Base-by-base conservation (phyloP, 2,888 invertebrate genomes). In the Tiliacea aurago region DNA sequence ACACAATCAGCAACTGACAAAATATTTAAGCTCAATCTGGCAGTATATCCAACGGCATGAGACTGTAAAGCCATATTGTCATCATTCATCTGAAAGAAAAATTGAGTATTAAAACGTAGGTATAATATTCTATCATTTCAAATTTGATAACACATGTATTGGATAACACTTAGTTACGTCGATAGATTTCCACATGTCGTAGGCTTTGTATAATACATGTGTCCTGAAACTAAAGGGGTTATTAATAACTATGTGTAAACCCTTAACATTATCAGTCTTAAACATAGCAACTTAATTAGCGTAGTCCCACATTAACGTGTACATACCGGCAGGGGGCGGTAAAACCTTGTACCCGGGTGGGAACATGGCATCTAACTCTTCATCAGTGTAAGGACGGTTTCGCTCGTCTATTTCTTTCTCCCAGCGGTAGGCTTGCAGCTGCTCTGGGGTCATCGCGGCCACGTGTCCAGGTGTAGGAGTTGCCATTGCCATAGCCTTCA, bases 391-490 rank as follows among this genome's bases (percentile, higher is more conserved):
- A 0, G 99, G 99, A 83, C 99, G 97, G 94, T 99, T 99, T 75
- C 99, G 97, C 93, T 99, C 99, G 90, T 99, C 99, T 76, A 99
- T 99, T 95, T 99, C 99, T 88, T 99, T 98, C 94, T 99, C 99
- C 99, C 99, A 99, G 45, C 99, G 98, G 93, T 99, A 99, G 0
- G 99, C 99, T 94, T 99, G 99, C 81, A 99, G 96, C 93, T 99
- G 99, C 93, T 99, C 99, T 0, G 99, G 99, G 0, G 99, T 99
- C 99, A 99, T 99, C 20, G 99, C 98, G 80, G 99, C 98, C 79
- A 99, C 96, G 89, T 99, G 99, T 28, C 99, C 98, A 0, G 99
- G 99, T 0, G 99, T 99, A 0, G 99, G 99, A 0, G 99, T 99
- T 4, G 99, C 99, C 98, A 99, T 98, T 0, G 98, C 99, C 99